Evolutionary conservation across 2,797 vertebrate species (phyloP), one percentile per base, ranked within the genome.

Genomic region (Alcedo atthis): DNA sequence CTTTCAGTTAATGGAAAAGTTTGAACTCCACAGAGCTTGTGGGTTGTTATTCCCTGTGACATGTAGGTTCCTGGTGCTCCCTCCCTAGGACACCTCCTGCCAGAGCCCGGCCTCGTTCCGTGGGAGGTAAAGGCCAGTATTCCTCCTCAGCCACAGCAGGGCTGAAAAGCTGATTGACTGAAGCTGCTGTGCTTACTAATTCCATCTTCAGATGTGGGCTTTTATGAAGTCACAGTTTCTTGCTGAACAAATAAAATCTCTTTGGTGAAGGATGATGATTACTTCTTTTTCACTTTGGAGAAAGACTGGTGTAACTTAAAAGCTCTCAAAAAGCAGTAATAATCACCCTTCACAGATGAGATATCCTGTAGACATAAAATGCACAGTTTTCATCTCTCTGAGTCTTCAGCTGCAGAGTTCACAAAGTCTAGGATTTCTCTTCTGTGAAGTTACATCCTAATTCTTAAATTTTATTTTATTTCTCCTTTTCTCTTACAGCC

Each of bases 281-380:
- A 87, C 80, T 93, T 95, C 77, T 84, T 45, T 93, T 96, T 96
- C 61, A 75, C 42, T 84, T 82, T 73, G 62, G 74, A 95, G 85
- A 94, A 94, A 92, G 81, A 92, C 35, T 84, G 92, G 4, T 66
- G 78, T 76, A 90, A 67, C 55, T 85, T 83, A 83, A 25, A 77
- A 90, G 25, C 57, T 58, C 42, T 61, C 21, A 82, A 81, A 91
- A 93, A 91, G 45, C 42, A 53, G 26, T 88, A 82, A 83, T 79
- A 80, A 77, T 85, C 81, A 87, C 82, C 40, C 61, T 92, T 87
- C 93, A 80, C 30, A 89, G 63, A 77, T 57, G 43, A 90, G 53
- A 37, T 59, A 51, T 17, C 15, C 54, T 69, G 28, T 35, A 76
- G 32, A 33, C 85, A 71, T 64, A 69, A 93, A 93, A 89, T 45